Base-by-base conservation (phyloP, 2,797 vertebrate species). In the Sus cebifrons region DNA sequence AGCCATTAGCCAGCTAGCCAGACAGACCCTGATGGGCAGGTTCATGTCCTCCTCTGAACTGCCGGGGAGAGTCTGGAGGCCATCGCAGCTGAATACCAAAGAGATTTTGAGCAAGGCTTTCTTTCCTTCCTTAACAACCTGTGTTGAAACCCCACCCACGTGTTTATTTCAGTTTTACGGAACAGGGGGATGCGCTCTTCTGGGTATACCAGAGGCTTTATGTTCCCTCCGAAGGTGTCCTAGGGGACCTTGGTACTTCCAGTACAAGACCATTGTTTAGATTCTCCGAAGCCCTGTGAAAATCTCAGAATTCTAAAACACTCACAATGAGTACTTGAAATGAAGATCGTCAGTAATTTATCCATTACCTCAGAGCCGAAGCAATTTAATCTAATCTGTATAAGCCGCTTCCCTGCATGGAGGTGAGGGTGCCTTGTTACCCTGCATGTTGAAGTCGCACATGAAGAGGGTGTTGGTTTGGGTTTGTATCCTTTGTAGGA, bases 261-360 rank as follows among this genome's bases (percentile, higher is more conserved):
- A 65, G 54, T 78, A 54, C 78, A 85, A 94, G 54, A 77, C 32
- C 86, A 32, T 54, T 96, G 36, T 86, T 83, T 68, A 86, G 70
- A 79, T 4, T 44, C 58, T 74, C 78, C 62, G 49, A 79, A 88
- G 79, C 25, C 84, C 77, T 90, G 60, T 85, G 91, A 89, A 86
- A 89, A 87, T 78, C 14, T 93, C 60, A 86, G 79, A 89, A 67
- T 94, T 93, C 52, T 91, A 85, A 89, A 94, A 70, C 65, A 52
- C 23, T 62, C 83, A 67, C 52, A 67, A 15, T 65, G 27, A 79
- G 36, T 84, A 64, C 84, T 92, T 58, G 74, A 88, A 93, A 78
- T 70, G 73, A 91, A 49, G 18, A 78, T 75, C 29, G 74, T 70
- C 44, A 83, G n/a, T 88, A 36, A 84, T 65, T 64, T 94, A 54